Base-by-base conservation (phyloP, 2,888 invertebrate species). In the Phytoseiulus persimilis region DNA sequence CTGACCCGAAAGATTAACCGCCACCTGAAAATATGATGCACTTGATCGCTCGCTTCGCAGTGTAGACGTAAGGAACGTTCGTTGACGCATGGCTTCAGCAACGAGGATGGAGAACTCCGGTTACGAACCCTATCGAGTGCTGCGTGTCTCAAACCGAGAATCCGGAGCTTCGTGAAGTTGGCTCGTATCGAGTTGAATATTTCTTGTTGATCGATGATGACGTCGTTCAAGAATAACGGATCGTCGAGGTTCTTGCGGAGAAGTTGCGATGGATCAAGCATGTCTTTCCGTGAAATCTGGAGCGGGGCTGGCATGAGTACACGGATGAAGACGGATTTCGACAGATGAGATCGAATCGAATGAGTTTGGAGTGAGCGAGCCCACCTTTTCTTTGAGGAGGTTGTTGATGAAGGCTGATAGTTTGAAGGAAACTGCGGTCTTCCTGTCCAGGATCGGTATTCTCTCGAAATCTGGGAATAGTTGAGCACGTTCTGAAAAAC, bases 151-250 rank as follows among this genome's bases (percentile, higher is more conserved):
- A 87, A 31, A 33, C 87, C 87, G 6, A n/a, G 32, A 39, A 87
- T 45, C 9, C 87, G 87, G n/a, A 87, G 32, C 23, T 87, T 87
- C 28, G 87, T 87, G 45, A 87, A 87, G 87, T 45, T 87, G 33
- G 87, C 87, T 9, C n/a, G 87, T 11, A 87, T 87, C 14, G 87
- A 39, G 31, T 87, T 87, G 33, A 87, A 87, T 23, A 87, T 87
- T n/a, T 87, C 87, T 23, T 87, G 87, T 33, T 87, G 87, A 87
- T 87, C 87, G n/a, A 87, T 87, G 32, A 33, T 87, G 32, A 87
- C 23, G 32, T 87, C 87, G 39, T 87, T 45, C n/a, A 87, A n/a
- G 32, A 87, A 33, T 28, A 87, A 33, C 32, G 87, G 87, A 45
- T 87, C 87, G 32, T 33, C 45, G 11, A 87, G 39, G n/a, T 33